A percentile compares a stretch with the other conserved stretches of the same genome.
Evolutionary conservation across 1,140 invertebrate genomes (phyloP).

Genomic region (Ooceraea biroi): DNA sequence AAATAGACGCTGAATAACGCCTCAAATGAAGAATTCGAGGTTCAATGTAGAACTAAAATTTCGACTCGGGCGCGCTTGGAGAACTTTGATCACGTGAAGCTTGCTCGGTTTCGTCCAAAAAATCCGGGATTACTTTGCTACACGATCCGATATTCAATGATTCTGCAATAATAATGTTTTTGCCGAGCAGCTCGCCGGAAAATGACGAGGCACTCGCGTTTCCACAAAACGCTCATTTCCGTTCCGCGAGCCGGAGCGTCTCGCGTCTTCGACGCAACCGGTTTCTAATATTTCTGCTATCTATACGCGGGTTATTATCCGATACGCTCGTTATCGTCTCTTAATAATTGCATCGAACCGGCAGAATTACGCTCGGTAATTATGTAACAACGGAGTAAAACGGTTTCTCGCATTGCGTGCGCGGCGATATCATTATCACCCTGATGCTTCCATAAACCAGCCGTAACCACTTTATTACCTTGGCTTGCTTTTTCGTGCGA

Average conservation of each 20-base stretch:
- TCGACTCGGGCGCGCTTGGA: too few relatives aligned
- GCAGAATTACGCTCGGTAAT: constrained; percentile 21
- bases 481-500: background rate
- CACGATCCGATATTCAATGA: too few relatives aligned
- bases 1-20: too few relatives aligned
- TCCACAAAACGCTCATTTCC: background rate
- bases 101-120: too few relatives aligned
- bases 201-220: background rate
- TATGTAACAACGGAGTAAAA: constrained; percentile 55
- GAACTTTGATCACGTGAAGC: too few relatives aligned
- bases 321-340: constrained; percentile 36
- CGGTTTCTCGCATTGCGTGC: constrained; percentile 16
- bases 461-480: constrained; percentile 5
- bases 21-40: too few relatives aligned
- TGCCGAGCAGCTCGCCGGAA: background rate
- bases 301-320: constrained; percentile 41
- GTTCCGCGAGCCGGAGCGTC: too few relatives aligned
- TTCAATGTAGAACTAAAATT: too few relatives aligned
- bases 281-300: constrained; percentile 47
- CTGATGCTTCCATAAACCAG: constrained; percentile 40
- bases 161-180: too few relatives aligned
- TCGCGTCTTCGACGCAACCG: background rate
- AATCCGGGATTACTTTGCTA: too few relatives aligned
- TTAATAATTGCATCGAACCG: constrained; percentile 24
- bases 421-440: constrained; percentile 43